These are phyloP conservation scores for Herpailurus yagouaroundi DNA, from an alignment of 2,113 vertebrate genomes.

Conservation along the genomic window DNA sequence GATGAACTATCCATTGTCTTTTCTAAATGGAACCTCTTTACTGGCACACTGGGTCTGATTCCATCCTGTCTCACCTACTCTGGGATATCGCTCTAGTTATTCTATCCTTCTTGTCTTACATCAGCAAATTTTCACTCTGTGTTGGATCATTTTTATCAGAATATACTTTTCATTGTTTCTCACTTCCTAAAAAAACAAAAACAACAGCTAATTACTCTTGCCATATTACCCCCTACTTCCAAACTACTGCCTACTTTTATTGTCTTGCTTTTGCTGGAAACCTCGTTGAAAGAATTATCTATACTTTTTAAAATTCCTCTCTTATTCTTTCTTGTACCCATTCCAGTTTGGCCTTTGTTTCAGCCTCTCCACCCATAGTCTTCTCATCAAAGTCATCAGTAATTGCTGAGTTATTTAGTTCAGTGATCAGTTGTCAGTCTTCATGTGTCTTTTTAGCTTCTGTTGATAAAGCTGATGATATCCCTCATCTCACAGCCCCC, in stretches of 20 bases:
- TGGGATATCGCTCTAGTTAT: background rate
- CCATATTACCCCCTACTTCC: background rate
- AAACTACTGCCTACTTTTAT: background rate
- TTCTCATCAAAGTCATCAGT: background rate
- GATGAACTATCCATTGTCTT: background rate
- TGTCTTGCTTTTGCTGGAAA: background rate
- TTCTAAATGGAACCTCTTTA: background rate
- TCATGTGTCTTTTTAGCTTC: background rate
- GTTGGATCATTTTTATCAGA: conserved; percentile 11
- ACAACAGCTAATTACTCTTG: background rate
- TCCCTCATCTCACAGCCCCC: background rate
- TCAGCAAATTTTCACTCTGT: background rate
- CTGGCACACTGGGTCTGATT: background rate
- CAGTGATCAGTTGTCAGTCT: background rate
- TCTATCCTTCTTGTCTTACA: background rate
- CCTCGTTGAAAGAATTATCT: background rate
- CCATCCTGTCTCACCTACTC: background rate
- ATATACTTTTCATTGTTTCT: background rate
- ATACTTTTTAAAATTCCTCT: background rate
- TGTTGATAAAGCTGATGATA: background rate
- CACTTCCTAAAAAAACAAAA: background rate
- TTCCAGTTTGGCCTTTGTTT: background rate
- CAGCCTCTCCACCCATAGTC: background rate
- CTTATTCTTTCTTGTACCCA: background rate
- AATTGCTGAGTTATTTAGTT: background rate